Evolutionary conservation across 2,888 invertebrate genomes (phyloP), one percentile per base, ranked within the genome.

Genomic region (Luffia ferchaultella): DNA sequence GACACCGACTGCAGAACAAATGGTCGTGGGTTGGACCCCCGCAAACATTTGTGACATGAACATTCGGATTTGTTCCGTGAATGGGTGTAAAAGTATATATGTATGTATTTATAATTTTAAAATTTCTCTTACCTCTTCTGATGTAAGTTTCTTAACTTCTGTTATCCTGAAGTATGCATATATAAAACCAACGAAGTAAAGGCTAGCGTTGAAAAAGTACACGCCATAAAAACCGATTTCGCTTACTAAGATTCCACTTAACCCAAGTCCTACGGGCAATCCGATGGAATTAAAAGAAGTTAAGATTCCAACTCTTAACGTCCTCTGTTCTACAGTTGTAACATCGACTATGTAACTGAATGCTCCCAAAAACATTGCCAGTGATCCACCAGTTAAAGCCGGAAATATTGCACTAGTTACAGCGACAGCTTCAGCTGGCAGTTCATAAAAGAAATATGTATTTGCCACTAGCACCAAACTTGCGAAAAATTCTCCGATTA

Each of bases 261-360:
- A 79, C 2, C 95, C 93, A 63, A 94, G 90, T n/a, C 96, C 96
- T 9, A 96, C 87, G 0, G 96, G 95, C 51, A 95, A 91, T 18
- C 96, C 95, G 46, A 96, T 77, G 1, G 95, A 95, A 60, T 94
- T 90, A 72, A 95, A 95, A 3, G 95, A 88, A 75, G 96, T 96
- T 56, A 95, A 90, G 49, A 96, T 89, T 19, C 95, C 95, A 61
- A 96, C 93, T 55, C 96, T 78, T 46, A 93, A 82, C 18, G 96
- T 96, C 59, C 95, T 88, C 60, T 90, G 91, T 68, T 94, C 91
- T 55, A 92, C 88, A 1, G 91, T 90, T 2, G 95, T 94, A 16
- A 95, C 91, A 65, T 96, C 95, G 1, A 91, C 93, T 53, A 96
- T 91, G 67, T 95, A 96, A 74, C 93, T 93, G 75, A 96, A 93